Evolutionary conservation across 2,797 vertebrate genomes (phyloP).

Genomic region (Apodemus agrarius): DNA sequence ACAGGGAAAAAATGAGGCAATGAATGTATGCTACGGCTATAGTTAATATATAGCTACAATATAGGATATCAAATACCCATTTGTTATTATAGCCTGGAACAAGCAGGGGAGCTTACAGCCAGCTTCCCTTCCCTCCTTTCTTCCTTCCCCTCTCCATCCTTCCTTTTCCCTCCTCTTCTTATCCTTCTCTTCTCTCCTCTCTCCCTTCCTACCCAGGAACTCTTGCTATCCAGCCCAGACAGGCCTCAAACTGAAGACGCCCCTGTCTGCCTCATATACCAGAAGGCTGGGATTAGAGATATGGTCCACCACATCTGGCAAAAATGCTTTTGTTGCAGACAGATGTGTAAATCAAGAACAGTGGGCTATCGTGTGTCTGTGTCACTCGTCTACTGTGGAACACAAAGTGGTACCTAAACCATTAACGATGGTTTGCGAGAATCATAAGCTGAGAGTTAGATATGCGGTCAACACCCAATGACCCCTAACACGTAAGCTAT

Average conservation of each 20-base stretch:
- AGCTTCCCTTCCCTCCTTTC: neutral
- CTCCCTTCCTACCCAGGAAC: neutral
- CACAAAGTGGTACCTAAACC: neutral
- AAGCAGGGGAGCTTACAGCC: rapidly evolving
- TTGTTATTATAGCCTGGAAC: neutral
- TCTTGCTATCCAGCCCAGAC: neutral
- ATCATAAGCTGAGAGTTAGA: neutral
- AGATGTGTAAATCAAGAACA: neutral
- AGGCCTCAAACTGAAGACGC: neutral
- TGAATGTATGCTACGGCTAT: rapidly evolving
- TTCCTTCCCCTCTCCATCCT: neutral
- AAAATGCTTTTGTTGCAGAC: neutral
- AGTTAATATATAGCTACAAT: neutral
- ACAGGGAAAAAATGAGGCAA: neutral
- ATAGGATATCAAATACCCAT: neutral
- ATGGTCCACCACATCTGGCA: no score
- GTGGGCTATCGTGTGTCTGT: neutral
- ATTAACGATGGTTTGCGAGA: neutral
- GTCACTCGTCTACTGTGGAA: neutral
- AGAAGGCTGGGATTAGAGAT: neutral
- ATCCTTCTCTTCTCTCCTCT: neutral
- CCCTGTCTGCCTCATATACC: neutral
- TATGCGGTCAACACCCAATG: neutral
- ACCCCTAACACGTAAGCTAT: neutral
- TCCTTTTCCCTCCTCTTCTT: neutral